phyloP scores from a whole-genome alignment of 1,140 invertebrate genomes.

The Zaprionus kolodkinae region DNA sequence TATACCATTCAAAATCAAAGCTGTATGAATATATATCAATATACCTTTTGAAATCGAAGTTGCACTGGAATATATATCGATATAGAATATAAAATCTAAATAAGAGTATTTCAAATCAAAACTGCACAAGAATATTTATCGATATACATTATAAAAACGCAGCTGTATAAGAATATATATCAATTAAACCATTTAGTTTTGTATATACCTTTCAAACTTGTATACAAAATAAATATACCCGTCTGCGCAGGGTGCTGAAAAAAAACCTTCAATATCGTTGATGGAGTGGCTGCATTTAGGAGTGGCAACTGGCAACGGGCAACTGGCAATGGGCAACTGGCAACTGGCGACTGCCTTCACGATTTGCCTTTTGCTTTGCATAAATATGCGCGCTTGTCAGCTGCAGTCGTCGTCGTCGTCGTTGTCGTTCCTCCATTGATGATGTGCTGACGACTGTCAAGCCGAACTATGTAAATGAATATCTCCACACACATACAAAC shows the following conservation, averaged over 20 bases:
- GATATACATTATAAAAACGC: no score
- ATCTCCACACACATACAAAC: slow-evolving; percentile 27
- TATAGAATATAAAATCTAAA: no score
- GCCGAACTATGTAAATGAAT: slow-evolving; percentile 67
- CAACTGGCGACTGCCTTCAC: slow-evolving; percentile 51
- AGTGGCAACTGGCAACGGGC: slow-evolving; percentile 47
- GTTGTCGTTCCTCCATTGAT: slow-evolving; percentile 43
- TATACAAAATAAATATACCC: background rate
- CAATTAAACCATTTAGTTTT: background rate
- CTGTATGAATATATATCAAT: no score
- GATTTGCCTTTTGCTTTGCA: slow-evolving; percentile 80
- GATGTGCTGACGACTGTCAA: slow-evolving; percentile 44
- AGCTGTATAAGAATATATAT: background rate
- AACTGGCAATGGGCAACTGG: no score
- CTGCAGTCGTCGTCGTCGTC: slow-evolving; percentile 44
- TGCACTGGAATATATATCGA: no score
- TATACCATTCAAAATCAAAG: no score
- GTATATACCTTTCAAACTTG: background rate
- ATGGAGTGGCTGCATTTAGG: slow-evolving; percentile 60
- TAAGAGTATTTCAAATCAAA: no score
- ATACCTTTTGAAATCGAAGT: no score
- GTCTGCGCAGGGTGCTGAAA: background rate
- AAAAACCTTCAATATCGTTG: slow-evolving; percentile 37
- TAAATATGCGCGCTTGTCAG: slow-evolving; percentile 72
- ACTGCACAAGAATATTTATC: no score